Base-by-base conservation (phyloP, 2,113 vertebrate genomes). In the Pangasianodon hypophthalmus region DNA sequence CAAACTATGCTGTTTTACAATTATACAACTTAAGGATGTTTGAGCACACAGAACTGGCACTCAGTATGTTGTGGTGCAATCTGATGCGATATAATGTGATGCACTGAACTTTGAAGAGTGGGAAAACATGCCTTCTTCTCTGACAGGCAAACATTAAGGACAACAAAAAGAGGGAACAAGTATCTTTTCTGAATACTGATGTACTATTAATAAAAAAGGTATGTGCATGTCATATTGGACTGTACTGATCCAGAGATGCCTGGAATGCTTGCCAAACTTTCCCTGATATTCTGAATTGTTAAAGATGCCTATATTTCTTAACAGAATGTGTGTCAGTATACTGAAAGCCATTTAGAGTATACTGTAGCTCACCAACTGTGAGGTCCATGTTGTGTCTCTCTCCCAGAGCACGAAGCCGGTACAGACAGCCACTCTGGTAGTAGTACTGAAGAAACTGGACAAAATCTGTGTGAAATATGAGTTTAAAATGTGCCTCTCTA, bases 401-500 rank as follows among this genome's bases (percentile, higher is more conserved):
- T 0, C 98, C 98, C 92, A 99, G 94, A 0, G 98, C 97, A 56
- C 98, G 92, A 54, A 99, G 97, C 92, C 98, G 94, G 93, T 99
- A 99, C 90, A 99, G 92, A 84, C 97, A 98, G 81, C 98, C 98
- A 0, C 98, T 99, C 95, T 99, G 98, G 86, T 99, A 99, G 91
- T 99, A 99, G 91, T 99, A 99, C 95, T 99, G 98, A 0, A 99
- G 96, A 82, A 99, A 99, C 96, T 99, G 98, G 83, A 99, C 97
- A 3, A 99, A 98, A 88, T 97, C 98, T 99, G 94, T 79, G 71
- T 84, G 81, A 62, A 75, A 92, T 44, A 84, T 8, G 54, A 88
- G 32, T 71, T 10, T 37, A 11, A 54, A 60, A 75, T 83, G 18
- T 44, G 24, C 6, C 11, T 75, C 24, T 56, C 2, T 8, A 82